Evolutionary conservation across 2,888 invertebrate genomes (phyloP).

Genomic region (Aelia acuminata): DNA sequence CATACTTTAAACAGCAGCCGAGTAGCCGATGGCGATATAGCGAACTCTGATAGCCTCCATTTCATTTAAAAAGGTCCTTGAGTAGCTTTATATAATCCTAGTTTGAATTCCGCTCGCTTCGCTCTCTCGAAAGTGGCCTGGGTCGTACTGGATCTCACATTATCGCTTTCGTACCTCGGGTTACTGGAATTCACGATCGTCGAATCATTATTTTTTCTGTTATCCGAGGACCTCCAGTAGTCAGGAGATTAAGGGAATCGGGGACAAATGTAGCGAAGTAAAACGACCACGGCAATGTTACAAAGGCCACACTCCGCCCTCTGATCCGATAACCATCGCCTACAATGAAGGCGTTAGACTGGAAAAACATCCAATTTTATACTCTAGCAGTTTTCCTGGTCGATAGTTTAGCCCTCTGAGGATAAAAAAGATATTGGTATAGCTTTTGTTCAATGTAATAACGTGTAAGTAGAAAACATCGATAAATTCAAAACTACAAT

Average conservation of each 20-base stretch:
- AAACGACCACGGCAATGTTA: not conserved
- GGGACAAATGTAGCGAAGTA: not conserved
- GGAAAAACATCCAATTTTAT: constrained; percentile 22
- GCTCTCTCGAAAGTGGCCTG: too few relatives aligned
- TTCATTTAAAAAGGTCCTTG: too few relatives aligned
- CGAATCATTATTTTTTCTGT: not conserved
- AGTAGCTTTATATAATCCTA: too few relatives aligned
- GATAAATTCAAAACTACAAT: too few relatives aligned
- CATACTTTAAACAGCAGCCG: too few relatives aligned
- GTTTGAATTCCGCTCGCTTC: too few relatives aligned
- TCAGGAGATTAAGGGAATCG: not conserved
- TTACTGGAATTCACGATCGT: not conserved
- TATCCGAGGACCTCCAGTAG: not conserved
- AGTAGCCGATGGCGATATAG: too few relatives aligned
- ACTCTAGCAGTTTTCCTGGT: not conserved
- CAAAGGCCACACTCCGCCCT: not conserved
- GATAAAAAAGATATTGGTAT: not conserved
- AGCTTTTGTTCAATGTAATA: not conserved
- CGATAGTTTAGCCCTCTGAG: not conserved
- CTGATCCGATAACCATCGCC: not conserved
- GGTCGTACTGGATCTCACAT: not conserved
- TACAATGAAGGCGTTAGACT: constrained; percentile 7
- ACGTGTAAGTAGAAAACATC: too few relatives aligned
- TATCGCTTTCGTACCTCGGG: not conserved
- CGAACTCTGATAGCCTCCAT: too few relatives aligned